Base-by-base conservation (phyloP, 2,113 vertebrate species). In the Dendrocopos noguchii region DNA sequence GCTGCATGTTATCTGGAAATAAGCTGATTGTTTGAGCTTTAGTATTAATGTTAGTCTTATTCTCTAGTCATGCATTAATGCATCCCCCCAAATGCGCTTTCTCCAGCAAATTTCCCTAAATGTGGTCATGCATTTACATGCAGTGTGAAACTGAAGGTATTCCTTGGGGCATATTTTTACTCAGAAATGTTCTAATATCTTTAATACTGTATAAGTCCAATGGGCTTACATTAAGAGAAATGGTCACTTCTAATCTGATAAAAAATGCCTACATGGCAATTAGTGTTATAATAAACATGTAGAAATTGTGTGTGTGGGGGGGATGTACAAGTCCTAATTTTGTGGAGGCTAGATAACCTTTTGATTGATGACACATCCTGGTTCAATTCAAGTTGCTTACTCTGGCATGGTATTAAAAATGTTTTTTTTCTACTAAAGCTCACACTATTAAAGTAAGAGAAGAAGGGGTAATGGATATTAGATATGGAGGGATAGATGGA, bases 181-280 rank as follows among this genome's bases (percentile, higher is more conserved):
- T 91, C 36, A 67, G 73, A 84, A 86, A 77, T 72, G 19, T 86
- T 91, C 82, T 90, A 74, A 68, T 34, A 24, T 88, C 44, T 53
- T 94, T 94, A 91, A 80, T 93, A 91, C 81, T 78, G 47, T 75
- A 24, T 82, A 77, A 76, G 12, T 71, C 64, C 60, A 86, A 75
- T 70, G 75, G 53, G 44, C 82, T 95, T 90, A 84, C 72, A 39
- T 89, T 83, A 79, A 71, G 91, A 80, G 39, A 20, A 88, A 80
- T 20, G 61, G 57, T 91, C 76, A 53, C 44, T 91, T 90, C 57
- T 94, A 67, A 64, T 88, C 57, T 75, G 68, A 70, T 77, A 13
- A 4, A 4, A 78, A 84, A 90, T 86, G 88, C 73, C 73, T 94
- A 42, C 33, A 9, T 86, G 85, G 42, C 57, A 90, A 34, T 94